Evolutionary conservation across 2,113 vertebrate species (phyloP), one percentile per base, ranked within the genome.

Genomic region (Myodes glareolus): DNA sequence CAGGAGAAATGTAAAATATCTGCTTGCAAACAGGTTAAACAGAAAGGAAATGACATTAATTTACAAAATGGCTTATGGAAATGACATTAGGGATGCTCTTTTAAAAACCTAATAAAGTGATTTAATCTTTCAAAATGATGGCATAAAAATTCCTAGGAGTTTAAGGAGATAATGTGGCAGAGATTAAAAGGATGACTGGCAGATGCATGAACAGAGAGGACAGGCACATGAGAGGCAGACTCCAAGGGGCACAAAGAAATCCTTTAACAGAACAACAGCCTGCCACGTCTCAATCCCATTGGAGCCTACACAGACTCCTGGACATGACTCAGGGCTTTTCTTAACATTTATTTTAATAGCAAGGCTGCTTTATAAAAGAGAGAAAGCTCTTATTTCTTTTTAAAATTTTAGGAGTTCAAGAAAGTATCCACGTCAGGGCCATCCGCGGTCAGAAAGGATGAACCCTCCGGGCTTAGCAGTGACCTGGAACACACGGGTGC

Each of bases 11-110:
- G 50, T 52, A 91, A 94, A 95, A 84, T 4, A 91, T 89, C 42
- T 93, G 76, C 88, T 90, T 90, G 94, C 73, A 96, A 97, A 97
- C 58, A 76, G 77, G 94, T 97, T 96, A 95, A 88, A 75, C 52
- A 70, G 84, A 85, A 92, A 94, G 88, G 72, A 96, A 96, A 97
- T 61, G 70, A 58, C 70, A 96, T 82, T 95, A 94, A 97, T 95
- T 88, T 94, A 88, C n/a, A 89, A 95, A 97, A 96, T 89, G 65
- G 95, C 77, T 96, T 82, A 94, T 81, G 96, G 96, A 91, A 97
- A 95, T 93, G 68, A 91, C 29, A 88, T 92, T 94, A 93, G 12
- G 73, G 78, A 92, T 91, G 72, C 31, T 94, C 88, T 95, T 94
- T 97, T 84, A 72, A 95, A 96, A 96, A 73, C 72, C 90, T 85